A percentile compares a stretch with the other conserved stretches of the same genome.
Evolutionary conservation across 2,797 vertebrate species (phyloP).

Genomic region (Anolis apletophallus): DNA sequence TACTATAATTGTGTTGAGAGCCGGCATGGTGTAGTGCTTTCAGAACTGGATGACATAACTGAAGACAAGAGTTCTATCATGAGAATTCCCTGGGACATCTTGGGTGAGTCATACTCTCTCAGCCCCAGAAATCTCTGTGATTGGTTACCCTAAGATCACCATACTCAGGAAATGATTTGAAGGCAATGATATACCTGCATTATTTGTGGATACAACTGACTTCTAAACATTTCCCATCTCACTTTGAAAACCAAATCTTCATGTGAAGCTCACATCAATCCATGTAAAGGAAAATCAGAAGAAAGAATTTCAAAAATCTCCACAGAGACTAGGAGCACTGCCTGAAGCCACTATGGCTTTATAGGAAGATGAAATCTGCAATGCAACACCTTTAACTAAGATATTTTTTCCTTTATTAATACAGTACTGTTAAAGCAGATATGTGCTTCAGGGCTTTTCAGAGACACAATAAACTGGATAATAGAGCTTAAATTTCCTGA

Average conservation of each 20-base stretch:
- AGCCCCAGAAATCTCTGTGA: too few species aligned
- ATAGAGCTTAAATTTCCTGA: background rate
- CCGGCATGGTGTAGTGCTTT: too few species aligned
- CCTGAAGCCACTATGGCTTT: constrained; percentile 13
- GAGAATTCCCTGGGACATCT: too few species aligned
- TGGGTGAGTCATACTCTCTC: too few species aligned
- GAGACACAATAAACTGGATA: background rate
- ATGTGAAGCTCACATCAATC: too few species aligned
- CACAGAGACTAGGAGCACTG: background rate
- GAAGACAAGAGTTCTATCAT: too few species aligned
- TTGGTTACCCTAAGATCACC: too few species aligned
- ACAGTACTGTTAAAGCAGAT: background rate
- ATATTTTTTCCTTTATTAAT: background rate
- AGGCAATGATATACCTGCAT: too few species aligned
- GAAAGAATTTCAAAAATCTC: constrained; percentile 26
- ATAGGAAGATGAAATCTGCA: constrained; percentile 16
- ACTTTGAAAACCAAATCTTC: background rate
- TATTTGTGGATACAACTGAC: background rate
- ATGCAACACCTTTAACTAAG: constrained; percentile 7
- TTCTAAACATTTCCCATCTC: constrained; percentile 1
- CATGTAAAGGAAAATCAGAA: constrained; percentile 17
- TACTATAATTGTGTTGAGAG: background rate
- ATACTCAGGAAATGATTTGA: too few species aligned
- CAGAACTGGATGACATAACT: too few species aligned
- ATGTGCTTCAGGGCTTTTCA: background rate